Evolutionary conservation across 2,888 invertebrate species (phyloP).

Genomic region (Callinectes sapidus): DNA sequence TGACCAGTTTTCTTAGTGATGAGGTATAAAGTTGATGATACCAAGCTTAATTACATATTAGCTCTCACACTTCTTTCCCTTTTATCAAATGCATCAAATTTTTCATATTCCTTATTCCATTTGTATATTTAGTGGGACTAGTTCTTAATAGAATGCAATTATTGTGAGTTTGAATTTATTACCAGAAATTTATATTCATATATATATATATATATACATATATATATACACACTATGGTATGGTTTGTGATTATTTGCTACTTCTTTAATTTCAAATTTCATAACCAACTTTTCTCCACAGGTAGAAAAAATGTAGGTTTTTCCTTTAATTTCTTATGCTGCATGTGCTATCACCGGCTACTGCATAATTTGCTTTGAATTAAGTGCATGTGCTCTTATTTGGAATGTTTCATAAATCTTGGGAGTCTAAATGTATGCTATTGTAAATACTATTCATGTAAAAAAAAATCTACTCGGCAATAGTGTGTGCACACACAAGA

Average conservation of each 20-base stretch:
- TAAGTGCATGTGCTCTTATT: slow-evolving; percentile 21
- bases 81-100: neutral
- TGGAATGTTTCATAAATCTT: slow-evolving; percentile 2
- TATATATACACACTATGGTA: neutral
- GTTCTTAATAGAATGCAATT: neutral
- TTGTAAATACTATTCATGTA: slow-evolving; percentile 8
- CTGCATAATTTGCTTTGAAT: neutral
- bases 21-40: neutral
- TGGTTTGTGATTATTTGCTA: neutral
- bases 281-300: neutral
- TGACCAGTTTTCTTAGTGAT: neutral
- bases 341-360: neutral
- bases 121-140: neutral
- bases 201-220: slow-evolving; percentile 41
- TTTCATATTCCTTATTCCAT: neutral
- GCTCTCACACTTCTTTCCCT: neutral
- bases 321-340: neutral
- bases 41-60: neutral
- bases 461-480: neutral
- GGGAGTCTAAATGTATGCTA: neutral
- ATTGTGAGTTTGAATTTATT: neutral
- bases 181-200: neutral
- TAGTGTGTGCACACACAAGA: neutral
- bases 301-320: neutral
- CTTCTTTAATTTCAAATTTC: neutral